Conservation (phyloP, 2,888 invertebrate species). For the Diarsia mendica region DNA sequence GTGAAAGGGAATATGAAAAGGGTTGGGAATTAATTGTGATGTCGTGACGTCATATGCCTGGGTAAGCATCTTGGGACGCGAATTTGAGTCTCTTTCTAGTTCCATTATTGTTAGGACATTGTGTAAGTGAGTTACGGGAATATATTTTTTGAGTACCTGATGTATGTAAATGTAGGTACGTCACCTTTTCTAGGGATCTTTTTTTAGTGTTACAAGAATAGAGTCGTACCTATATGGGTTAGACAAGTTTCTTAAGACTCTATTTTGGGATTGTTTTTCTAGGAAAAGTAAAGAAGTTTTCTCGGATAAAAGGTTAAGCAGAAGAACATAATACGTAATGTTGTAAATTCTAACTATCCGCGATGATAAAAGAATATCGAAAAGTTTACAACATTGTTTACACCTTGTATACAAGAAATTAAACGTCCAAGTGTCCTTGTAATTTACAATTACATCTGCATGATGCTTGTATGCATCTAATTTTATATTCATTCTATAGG, state of each 20-base stretch:
- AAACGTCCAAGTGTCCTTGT: too few relatives aligned
- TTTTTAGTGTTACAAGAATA: not conserved
- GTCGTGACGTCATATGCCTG: slow-evolving; percentile 77
- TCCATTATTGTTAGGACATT: slow-evolving; percentile 50
- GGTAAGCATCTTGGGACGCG: slow-evolving; percentile 56
- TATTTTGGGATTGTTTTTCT: not conserved
- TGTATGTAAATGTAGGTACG: slow-evolving; percentile 1
- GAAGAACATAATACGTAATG: not conserved
- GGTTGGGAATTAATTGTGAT: slow-evolving; percentile 81
- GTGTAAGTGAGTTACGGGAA: slow-evolving; percentile 17
- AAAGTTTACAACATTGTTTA: too few relatives aligned
- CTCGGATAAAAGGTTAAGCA: too few relatives aligned
- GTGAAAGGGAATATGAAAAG: slow-evolving; percentile 77
- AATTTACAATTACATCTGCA: too few relatives aligned
- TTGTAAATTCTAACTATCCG: not conserved
- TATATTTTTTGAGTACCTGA: slow-evolving; percentile 14
- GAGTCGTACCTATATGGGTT: not conserved
- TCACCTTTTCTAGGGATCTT: not conserved
- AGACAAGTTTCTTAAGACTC: not conserved
- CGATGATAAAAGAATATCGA: too few relatives aligned
- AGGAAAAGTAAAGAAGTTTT: not conserved
- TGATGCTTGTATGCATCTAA: too few relatives aligned
- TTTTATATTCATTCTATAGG: not conserved
- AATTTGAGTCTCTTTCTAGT: slow-evolving; percentile 53
- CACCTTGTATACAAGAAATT: too few relatives aligned